Conservation (phyloP, 2,888 invertebrate species). For the Melinaea menophilus region DNA sequence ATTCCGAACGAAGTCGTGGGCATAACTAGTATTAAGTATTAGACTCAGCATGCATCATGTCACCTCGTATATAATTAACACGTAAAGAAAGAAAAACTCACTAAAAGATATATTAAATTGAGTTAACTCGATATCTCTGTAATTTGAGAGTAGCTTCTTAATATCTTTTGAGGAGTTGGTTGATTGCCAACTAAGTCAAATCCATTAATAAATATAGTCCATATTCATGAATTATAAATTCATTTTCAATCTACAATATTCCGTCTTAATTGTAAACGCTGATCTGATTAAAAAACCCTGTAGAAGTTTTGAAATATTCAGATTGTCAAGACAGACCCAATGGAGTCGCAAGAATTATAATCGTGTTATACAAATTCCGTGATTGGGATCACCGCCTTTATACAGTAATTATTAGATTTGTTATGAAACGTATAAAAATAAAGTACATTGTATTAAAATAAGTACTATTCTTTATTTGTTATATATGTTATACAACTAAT, state of each 20-base stretch:
- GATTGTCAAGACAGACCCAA: not conserved
- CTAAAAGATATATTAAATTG: not conserved
- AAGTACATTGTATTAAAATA: too few species aligned
- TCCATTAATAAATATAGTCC: not conserved
- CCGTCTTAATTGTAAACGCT: not conserved
- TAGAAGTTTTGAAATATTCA: too few species aligned
- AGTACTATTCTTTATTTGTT: too few species aligned
- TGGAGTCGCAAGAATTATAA: conserved; percentile 11
- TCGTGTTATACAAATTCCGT: conserved; percentile 8
- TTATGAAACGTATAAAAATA: too few species aligned
- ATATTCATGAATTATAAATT: too few species aligned
- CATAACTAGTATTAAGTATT: too few species aligned
- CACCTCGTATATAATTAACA: too few species aligned
- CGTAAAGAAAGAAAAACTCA: too few species aligned
- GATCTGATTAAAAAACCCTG: not conserved
- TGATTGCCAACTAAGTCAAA: not conserved
- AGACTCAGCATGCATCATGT: too few species aligned
- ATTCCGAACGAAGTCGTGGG: too few species aligned
- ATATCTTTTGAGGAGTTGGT: not conserved
- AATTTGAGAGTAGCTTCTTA: not conserved
- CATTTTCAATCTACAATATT: not conserved
- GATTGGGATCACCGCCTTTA: not conserved
- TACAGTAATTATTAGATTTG: too few species aligned
- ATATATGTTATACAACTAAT: too few species aligned
- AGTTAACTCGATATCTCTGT: not conserved